Percentiles rank a stretch among this genome's conserved stretches.
Evolutionary conservation across 1,140 invertebrate species (phyloP).

Genomic region (Lordiphosa clarofinis): DNA sequence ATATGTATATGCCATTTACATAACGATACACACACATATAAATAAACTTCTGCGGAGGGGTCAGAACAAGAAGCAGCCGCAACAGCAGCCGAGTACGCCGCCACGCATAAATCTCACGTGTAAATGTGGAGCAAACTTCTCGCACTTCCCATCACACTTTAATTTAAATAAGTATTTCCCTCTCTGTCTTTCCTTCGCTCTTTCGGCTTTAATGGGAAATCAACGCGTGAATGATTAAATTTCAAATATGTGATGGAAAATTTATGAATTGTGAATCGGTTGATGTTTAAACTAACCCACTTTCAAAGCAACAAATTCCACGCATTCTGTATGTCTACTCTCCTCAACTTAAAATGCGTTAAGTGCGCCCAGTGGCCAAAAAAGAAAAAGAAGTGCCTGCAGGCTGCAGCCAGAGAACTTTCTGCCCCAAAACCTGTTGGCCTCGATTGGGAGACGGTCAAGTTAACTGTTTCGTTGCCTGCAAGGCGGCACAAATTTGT

Average conservation of each 20-base stretch:
- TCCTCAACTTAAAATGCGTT: constrained; percentile 18
- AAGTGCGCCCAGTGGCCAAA: constrained; percentile 15
- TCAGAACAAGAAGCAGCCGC: constrained; percentile 10
- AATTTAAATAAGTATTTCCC: constrained; percentile 12
- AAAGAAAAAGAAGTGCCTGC: constrained; percentile 1
- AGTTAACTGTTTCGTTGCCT: constrained; percentile 63
- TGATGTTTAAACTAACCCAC: constrained; percentile 31
- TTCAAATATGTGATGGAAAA: constrained; percentile 38
- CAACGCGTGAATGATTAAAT: constrained; percentile 39
- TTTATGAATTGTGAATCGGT: constrained; percentile 8
- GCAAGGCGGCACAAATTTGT: constrained; percentile 51
- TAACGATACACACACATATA: constrained; percentile 60
- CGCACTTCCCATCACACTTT: constrained; percentile 25
- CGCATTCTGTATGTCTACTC: constrained; percentile 7
- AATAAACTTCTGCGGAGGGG: constrained; percentile 55
- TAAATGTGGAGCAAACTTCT: constrained; percentile 70
- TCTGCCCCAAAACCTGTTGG: constrained; percentile 63
- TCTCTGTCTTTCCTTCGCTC: constrained; percentile 17
- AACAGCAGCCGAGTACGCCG: constrained; percentile 10
- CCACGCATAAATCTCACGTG: constrained; percentile 73
- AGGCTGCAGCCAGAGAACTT: constrained; percentile 42
- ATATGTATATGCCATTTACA: constrained; percentile 34
- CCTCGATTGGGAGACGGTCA: constrained; percentile 57
- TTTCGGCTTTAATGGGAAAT: constrained; percentile 36
- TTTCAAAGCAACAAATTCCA: constrained; percentile 26